A percentile compares a stretch with the other conserved stretches of the same genome.
These are phyloP conservation scores for Trachelus tabidus DNA, from an alignment of 2,888 invertebrate species.

Conservation along the genomic window DNA sequence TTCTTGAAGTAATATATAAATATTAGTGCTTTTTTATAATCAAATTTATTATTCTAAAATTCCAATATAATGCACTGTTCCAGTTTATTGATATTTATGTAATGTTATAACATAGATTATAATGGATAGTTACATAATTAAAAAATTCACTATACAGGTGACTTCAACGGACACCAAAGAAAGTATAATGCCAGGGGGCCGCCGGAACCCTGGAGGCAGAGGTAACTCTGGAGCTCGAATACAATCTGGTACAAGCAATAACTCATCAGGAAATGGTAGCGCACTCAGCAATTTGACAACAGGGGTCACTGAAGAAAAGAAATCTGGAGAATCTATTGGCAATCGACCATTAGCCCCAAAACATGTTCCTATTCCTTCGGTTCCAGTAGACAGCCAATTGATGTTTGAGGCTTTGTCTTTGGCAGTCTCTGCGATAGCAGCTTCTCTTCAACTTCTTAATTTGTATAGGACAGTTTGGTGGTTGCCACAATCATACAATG, in stretches of 20 bases:
- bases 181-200: constrained; percentile 66
- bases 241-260: constrained; percentile 52
- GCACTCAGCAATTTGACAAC: constrained; percentile 19
- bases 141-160: background rate
- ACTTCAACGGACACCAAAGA: constrained; percentile 62
- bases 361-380: constrained; percentile 83
- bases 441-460: constrained; percentile 92
- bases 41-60: background rate
- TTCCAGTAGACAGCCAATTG: constrained; percentile 83
- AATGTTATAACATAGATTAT: constrained; percentile 12
- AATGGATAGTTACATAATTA: background rate
- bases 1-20: background rate
- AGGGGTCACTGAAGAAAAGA: constrained; percentile 48
- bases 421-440: constrained; percentile 80
- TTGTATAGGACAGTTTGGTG: constrained; percentile 97
- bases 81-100: constrained; percentile 24
- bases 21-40: constrained; percentile 3
- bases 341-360: constrained; percentile 74
- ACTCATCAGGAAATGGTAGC: constrained; percentile 33
- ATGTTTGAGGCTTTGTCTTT: constrained; percentile 89
- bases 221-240: constrained; percentile 58
- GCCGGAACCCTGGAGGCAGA: constrained; percentile 54
- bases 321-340: constrained; percentile 40
- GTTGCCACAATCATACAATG: constrained; percentile 91
- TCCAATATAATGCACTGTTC: constrained; percentile 7